These are phyloP conservation scores for Carterocephalus palaemon DNA, from an alignment of 2,888 invertebrate genomes.

Conservation along the genomic window DNA sequence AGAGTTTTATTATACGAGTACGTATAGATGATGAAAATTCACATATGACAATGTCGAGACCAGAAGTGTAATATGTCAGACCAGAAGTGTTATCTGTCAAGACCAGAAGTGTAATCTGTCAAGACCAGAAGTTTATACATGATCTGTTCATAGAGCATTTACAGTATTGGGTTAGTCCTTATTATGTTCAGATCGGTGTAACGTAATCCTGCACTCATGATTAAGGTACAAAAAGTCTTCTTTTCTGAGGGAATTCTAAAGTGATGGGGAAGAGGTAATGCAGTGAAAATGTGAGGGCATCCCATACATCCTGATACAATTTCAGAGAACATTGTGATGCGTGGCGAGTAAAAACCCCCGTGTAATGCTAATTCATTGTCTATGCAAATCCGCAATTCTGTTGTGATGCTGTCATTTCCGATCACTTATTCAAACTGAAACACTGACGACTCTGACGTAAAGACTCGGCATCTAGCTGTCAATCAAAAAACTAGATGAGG, in stretches of 20 bases:
- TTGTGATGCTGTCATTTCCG: slow-evolving; percentile 43
- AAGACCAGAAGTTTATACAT: too few species aligned
- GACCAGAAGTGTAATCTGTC: too few species aligned
- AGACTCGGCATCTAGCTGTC: too few species aligned
- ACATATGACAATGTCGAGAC: too few species aligned
- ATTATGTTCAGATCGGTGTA: slow-evolving; percentile 21
- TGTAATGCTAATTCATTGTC: slow-evolving; percentile 43
- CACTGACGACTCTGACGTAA: slow-evolving; percentile 23
- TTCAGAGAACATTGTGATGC: slow-evolving; percentile 53
- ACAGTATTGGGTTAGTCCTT: too few species aligned
- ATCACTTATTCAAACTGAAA: too few species aligned
- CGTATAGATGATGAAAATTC: too few species aligned
- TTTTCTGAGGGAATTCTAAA: slow-evolving; percentile 55
- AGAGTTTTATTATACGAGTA: too few species aligned
- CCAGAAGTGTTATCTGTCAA: too few species aligned
- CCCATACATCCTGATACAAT: slow-evolving; percentile 60
- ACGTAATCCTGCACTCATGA: slow-evolving; percentile 29
- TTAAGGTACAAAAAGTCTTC: slow-evolving; percentile 44
- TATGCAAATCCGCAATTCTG: slow-evolving; percentile 56
- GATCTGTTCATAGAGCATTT: too few species aligned
- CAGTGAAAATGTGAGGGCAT: slow-evolving; percentile 50
- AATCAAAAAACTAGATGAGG: too few species aligned
- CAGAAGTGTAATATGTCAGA: too few species aligned
- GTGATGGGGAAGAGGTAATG: slow-evolving; percentile 29
- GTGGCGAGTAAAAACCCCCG: slow-evolving; percentile 31